Conservation (phyloP, 2,888 invertebrate species). For the Dasysyrphus tricinctus region DNA sequence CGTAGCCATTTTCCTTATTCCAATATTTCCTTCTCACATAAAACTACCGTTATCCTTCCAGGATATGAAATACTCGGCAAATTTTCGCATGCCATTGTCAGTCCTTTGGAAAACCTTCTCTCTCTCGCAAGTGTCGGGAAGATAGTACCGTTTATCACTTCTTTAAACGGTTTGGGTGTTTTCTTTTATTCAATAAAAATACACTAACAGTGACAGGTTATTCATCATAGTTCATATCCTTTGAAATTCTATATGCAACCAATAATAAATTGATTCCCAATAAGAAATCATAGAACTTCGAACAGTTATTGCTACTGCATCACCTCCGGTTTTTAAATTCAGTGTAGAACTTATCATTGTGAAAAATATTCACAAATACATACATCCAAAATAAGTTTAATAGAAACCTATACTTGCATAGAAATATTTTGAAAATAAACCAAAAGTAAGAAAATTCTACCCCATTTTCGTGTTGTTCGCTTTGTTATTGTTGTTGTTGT, state of each 20-base stretch:
- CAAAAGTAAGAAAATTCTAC: constrained; percentile 41
- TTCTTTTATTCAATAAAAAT: constrained; percentile 1
- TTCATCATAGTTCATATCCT: constrained; percentile 1
- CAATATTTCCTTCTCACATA: constrained; percentile 41
- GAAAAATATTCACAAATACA: constrained; percentile 16
- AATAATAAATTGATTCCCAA: background rate
- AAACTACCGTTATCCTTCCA: constrained; percentile 58
- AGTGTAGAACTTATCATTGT: background rate
- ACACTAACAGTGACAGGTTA: constrained; percentile 41
- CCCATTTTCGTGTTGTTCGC: constrained; percentile 20
- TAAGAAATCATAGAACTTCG: background rate
- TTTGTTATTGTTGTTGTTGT: constrained; percentile 17
- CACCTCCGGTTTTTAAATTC: constrained; percentile 17
- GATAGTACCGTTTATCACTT: constrained; percentile 27
- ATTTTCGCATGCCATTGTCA: constrained; percentile 55
- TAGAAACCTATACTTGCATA: constrained; percentile 4
- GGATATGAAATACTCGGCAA: constrained; percentile 44
- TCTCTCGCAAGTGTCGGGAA: constrained; percentile 67
- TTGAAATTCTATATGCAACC: background rate
- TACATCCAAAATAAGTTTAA: constrained; percentile 10
- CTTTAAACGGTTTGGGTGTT: constrained; percentile 19
- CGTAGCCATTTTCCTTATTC: constrained; percentile 67
- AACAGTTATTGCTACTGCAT: background rate
- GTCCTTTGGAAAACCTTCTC: constrained; percentile 74
- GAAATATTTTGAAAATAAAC: constrained; percentile 38